Conservation (phyloP, 2,113 vertebrate species). For the Beaufortia kweichowensis region DNA sequence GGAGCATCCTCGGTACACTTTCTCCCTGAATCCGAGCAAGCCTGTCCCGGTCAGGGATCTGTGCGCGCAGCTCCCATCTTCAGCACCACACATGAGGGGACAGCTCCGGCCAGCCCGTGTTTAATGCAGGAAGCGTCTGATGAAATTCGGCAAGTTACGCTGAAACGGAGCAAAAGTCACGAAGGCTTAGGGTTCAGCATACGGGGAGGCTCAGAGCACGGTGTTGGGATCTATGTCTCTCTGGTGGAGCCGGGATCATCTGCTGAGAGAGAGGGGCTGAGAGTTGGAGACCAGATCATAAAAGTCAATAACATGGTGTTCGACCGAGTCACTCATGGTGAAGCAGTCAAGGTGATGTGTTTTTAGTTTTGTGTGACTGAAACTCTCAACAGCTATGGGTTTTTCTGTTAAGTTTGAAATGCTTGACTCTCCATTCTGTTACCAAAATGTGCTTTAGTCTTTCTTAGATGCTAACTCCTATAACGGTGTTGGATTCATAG, state of each 20-base stretch:
- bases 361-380: slow-evolving; percentile 3
- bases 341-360: slow-evolving; percentile 87
- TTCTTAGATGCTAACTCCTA: neutral
- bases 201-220: slow-evolving; percentile 90
- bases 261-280: slow-evolving; percentile 86
- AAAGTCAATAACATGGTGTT: slow-evolving; percentile 84
- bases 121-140: slow-evolving; percentile 44
- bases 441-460: slow-evolving; percentile 14
- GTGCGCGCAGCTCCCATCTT: slow-evolving; percentile 52
- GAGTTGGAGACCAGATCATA: slow-evolving; percentile 90
- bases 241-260: slow-evolving; percentile 89
- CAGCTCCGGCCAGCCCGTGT: slow-evolving; percentile 50
- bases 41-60: neutral
- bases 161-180: slow-evolving; percentile 83
- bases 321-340: slow-evolving; percentile 83
- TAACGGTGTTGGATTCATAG: neutral
- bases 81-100: slow-evolving; percentile 58
- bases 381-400: neutral
- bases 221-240: slow-evolving; percentile 92
- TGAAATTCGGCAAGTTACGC: slow-evolving; percentile 81
- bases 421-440: neutral
- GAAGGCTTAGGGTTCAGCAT: slow-evolving; percentile 95
- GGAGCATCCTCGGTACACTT: slow-evolving; percentile 46
- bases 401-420: neutral
- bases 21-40: slow-evolving; percentile 41